Percentiles rank a stretch among this genome's conserved stretches.
Evolutionary conservation across 2,113 vertebrate genomes (phyloP).

Genomic region (Cavia porcellus): DNA sequence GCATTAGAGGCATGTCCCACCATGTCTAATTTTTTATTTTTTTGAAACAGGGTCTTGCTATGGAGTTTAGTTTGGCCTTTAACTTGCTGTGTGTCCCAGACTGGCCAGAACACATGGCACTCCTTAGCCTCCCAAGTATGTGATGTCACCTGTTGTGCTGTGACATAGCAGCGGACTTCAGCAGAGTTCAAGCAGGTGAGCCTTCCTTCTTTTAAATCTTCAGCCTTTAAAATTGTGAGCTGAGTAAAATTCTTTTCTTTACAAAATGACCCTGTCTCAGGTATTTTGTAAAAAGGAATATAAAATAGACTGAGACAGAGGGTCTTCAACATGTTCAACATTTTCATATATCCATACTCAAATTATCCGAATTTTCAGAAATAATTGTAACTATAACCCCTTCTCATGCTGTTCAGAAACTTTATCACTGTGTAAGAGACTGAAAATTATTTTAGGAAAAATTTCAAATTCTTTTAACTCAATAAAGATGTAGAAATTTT

Average conservation of each 20-base stretch:
- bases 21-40: background rate
- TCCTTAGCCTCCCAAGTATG: background rate
- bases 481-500: background rate
- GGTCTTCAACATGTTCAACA: background rate
- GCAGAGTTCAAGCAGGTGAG: background rate
- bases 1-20: background rate
- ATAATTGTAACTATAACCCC: background rate
- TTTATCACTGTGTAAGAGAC: background rate
- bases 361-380: background rate
- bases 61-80: background rate
- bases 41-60: background rate
- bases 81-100: background rate
- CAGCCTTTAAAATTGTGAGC: background rate
- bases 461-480: background rate
- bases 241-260: background rate
- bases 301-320: background rate
- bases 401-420: background rate
- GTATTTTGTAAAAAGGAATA: background rate
- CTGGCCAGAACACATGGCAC: background rate
- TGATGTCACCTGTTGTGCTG: background rate
- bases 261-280: background rate
- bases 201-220: background rate
- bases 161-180: background rate
- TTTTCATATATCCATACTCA: background rate
- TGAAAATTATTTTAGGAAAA: constrained; percentile 7